Evolutionary conservation across 1,140 invertebrate genomes (phyloP).

Genomic region (Branchinecta lindahli): DNA sequence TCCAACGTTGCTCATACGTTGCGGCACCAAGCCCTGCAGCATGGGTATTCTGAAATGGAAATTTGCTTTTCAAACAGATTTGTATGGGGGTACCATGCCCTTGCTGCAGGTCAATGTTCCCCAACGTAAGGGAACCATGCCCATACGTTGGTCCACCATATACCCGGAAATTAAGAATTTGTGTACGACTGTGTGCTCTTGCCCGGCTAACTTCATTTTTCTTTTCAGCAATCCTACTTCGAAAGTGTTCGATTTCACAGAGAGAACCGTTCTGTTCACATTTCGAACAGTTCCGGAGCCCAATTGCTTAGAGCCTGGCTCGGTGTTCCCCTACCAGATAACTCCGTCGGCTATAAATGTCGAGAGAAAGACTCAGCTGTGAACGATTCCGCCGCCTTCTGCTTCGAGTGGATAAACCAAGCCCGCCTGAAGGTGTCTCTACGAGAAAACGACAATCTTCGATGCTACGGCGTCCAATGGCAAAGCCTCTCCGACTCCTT

Average conservation of each 20-base stretch:
- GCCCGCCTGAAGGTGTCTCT: constrained; percentile 47
- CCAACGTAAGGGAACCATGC: too few relatives aligned
- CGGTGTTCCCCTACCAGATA: constrained; percentile 40
- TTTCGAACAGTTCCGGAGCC: constrained; percentile 48
- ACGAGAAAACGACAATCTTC: constrained; percentile 23
- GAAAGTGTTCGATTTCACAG: constrained; percentile 67
- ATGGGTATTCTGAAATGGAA: too few relatives aligned
- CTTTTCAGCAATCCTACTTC: constrained; percentile 54
- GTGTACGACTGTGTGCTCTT: too few relatives aligned
- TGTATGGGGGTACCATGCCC: too few relatives aligned
- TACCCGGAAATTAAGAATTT: too few relatives aligned
- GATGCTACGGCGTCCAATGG: constrained; percentile 71
- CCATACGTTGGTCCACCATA: too few relatives aligned
- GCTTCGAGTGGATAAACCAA: constrained; percentile 61
- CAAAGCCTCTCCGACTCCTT: constrained; percentile 42
- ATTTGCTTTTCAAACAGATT: too few relatives aligned
- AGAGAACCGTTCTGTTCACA: constrained; percentile 51
- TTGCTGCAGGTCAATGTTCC: too few relatives aligned
- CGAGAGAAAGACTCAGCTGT: constrained; percentile 36
- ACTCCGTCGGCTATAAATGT: constrained; percentile 49
- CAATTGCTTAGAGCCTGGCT: constrained; percentile 53
- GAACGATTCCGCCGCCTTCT: constrained; percentile 39
- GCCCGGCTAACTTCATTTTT: constrained; percentile 9
- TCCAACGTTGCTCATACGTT: too few relatives aligned
- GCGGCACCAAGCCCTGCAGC: too few relatives aligned